Evolutionary conservation across 2,888 invertebrate genomes (phyloP).

Genomic region (Dynastes hyllus): DNA sequence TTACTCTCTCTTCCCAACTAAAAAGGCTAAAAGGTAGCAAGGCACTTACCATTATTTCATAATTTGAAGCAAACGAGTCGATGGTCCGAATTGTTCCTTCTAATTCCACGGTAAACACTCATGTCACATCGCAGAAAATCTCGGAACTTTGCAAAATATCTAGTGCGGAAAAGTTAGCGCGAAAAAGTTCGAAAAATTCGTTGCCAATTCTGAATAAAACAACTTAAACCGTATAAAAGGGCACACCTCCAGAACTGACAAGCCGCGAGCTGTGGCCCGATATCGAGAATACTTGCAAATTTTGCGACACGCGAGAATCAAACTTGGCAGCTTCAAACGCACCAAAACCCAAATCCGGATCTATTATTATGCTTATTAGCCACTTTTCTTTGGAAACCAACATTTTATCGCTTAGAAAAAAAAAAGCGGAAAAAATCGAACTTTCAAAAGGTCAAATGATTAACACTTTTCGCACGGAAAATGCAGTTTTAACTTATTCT

Average conservation of each 20-base stretch:
- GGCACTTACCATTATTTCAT: conserved; percentile 36
- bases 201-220: background rate
- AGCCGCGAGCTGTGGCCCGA: no score
- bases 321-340: background rate
- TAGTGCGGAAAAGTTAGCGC: background rate
- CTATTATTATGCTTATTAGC: no score
- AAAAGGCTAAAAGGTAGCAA: background rate
- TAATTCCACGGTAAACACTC: background rate
- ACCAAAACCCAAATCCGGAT: background rate
- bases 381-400: no score
- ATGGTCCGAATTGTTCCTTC: background rate
- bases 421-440: no score
- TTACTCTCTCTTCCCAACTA: background rate
- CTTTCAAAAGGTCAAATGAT: no score
- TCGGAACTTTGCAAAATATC: background rate
- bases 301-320: background rate
- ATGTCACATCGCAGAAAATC: background rate
- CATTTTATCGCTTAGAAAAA: no score
- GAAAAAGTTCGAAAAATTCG: conserved; percentile 5
- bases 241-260: background rate
- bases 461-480: no score
- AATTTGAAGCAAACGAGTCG: conserved; percentile 6
- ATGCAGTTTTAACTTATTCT: no score
- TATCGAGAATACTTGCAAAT: background rate
- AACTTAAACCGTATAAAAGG: background rate